These are phyloP conservation scores for Chanos chanos DNA, from an alignment of 2,797 vertebrate species.

Conservation along the genomic window DNA sequence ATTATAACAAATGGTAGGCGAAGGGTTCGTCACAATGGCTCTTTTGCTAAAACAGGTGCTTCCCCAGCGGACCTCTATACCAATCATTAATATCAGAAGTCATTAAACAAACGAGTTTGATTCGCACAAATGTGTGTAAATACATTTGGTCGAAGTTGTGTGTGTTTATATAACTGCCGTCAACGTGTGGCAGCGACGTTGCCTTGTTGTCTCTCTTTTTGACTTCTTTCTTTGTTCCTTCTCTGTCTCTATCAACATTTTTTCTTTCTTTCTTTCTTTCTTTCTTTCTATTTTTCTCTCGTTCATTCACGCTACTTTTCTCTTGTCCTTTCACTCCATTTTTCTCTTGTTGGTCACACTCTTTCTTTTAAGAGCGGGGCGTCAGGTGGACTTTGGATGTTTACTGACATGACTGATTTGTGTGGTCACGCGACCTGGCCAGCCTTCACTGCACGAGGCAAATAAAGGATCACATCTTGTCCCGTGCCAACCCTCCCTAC, in stretches of 20 bases:
- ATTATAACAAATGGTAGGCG: slow-evolving; percentile 30
- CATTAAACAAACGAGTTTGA: not conserved
- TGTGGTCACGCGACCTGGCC: slow-evolving; percentile 87
- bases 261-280: not conserved
- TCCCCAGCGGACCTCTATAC: slow-evolving; percentile 4
- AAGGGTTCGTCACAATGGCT: slow-evolving; percentile 6
- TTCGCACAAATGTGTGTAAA: no score
- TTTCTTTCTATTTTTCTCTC: not conserved
- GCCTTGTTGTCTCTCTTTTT: not conserved
- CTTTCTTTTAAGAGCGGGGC: slow-evolving; percentile 20
- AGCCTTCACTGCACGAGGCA: slow-evolving; percentile 84
- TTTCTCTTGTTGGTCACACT: no score
- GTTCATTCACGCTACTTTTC: not conserved
- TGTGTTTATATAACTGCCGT: no score
- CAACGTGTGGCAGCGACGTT: no score
- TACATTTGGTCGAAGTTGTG: no score
- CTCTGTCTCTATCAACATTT: not conserved
- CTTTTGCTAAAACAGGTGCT: slow-evolving; percentile 37
- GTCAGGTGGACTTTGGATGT: slow-evolving; percentile 67
- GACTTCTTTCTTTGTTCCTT: slow-evolving; percentile 20
- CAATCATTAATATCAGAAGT: not conserved
- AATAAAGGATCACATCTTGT: slow-evolving; percentile 87
- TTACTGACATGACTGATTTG: slow-evolving; percentile 83
- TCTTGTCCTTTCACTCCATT: not conserved
- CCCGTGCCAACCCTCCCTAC: slow-evolving; percentile 68